A percentile compares a stretch with the other conserved stretches of the same genome.
These are phyloP conservation scores for Brachyptera risi DNA, from an alignment of 2,888 invertebrate species.

Conservation along the genomic window DNA sequence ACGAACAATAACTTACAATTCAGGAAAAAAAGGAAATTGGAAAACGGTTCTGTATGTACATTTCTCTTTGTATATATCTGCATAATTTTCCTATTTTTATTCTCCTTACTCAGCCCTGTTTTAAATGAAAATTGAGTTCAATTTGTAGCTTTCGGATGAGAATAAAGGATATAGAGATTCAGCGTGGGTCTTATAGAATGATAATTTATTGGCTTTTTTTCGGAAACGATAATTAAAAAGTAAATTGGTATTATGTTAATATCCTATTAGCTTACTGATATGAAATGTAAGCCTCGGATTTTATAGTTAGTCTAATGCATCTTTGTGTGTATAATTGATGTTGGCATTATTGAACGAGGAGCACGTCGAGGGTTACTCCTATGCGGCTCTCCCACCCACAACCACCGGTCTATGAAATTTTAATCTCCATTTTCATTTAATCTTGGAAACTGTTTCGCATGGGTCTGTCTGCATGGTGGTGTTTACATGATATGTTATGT, in stretches of 20 bases:
- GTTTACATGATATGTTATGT: not conserved
- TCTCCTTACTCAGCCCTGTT: not conserved
- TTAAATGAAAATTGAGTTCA: not conserved
- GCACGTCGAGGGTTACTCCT: too few relatives aligned
- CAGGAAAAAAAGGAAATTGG: too few relatives aligned
- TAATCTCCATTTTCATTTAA: constrained; percentile 33
- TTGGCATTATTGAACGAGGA: too few relatives aligned
- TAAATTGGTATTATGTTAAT: not conserved
- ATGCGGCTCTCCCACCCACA: not conserved
- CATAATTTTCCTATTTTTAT: constrained; percentile 6
- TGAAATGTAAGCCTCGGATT: not conserved
- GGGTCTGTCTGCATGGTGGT: constrained; percentile 4
- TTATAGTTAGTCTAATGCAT: not conserved
- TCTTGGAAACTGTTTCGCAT: constrained; percentile 23
- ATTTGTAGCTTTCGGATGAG: not conserved
- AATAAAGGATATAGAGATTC: not conserved
- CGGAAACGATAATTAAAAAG: not conserved
- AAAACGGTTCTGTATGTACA: too few relatives aligned
- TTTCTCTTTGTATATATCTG: not conserved
- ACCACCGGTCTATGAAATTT: constrained; percentile 28
- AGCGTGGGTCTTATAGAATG: not conserved
- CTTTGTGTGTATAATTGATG: constrained; percentile 3
- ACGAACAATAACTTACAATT: too few relatives aligned
- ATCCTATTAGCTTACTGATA: not conserved
- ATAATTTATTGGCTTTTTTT: not conserved